A percentile compares a stretch with the other conserved stretches of the same genome.
Evolutionary conservation across 2,888 invertebrate species (phyloP).

Genomic region (Matsumyia berberina): DNA sequence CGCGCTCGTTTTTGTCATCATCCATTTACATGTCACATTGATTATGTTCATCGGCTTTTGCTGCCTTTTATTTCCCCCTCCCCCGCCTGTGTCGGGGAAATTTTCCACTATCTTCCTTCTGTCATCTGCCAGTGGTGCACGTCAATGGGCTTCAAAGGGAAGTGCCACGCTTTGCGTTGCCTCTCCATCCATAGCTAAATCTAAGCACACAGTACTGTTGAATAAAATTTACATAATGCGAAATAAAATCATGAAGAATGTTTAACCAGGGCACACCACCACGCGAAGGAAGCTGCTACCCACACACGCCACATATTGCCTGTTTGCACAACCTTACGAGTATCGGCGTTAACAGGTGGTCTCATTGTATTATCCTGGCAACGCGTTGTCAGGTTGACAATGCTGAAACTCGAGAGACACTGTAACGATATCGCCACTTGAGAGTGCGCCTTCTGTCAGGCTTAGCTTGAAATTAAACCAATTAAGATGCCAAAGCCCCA

Average conservation of each 20-base stretch:
- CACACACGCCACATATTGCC: conserved; percentile 9
- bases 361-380: conserved; percentile 7
- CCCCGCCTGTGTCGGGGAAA: conserved; percentile 6
- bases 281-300: background rate
- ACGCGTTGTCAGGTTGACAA: conserved; percentile 8
- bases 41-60: conserved; percentile 58
- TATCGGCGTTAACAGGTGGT: conserved; percentile 50
- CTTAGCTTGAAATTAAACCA: conserved; percentile 36
- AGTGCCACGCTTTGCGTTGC: background rate
- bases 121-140: conserved; percentile 41
- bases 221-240: conserved; percentile 72
- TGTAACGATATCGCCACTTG: conserved; percentile 23
- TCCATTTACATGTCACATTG: conserved; percentile 69
- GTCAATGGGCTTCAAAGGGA: conserved; percentile 51
- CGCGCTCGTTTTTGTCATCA: conserved; percentile 33
- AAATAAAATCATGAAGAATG: conserved; percentile 67
- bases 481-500: conserved; percentile 33
- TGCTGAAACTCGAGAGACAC: conserved; percentile 15
- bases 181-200: background rate
- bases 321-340: conserved; percentile 1
- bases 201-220: conserved; percentile 46
- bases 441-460: conserved; percentile 15
- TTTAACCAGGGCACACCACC: conserved; percentile 34
- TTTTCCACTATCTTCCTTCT: conserved; percentile 57
- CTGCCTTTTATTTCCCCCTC: conserved; percentile 22